Conservation (phyloP, 1,140 invertebrate genomes). For the Drosophila malerkotliana region DNA sequence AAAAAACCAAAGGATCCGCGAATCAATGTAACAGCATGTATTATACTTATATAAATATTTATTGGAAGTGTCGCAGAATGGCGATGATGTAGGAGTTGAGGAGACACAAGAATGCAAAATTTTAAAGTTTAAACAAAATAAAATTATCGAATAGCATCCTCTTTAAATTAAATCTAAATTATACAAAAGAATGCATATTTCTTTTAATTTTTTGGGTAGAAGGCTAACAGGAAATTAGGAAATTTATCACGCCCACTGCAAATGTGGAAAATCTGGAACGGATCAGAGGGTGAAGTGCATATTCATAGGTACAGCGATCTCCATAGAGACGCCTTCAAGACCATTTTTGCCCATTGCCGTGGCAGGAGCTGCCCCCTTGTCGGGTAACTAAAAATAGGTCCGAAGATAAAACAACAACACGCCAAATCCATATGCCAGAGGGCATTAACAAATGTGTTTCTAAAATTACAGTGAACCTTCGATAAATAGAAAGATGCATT, state of each 20-base stretch:
- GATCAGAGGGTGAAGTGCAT: constrained; percentile 14
- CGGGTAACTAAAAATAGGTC: constrained; percentile 60
- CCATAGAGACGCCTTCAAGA: constrained; percentile 45
- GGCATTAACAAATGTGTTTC: constrained; percentile 57
- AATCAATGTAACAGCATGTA: constrained; percentile 69
- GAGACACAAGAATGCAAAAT: constrained; percentile 70
- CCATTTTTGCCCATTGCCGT: constrained; percentile 45
- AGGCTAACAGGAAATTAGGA: constrained; percentile 61
- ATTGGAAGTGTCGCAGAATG: constrained; percentile 57
- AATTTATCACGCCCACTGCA: constrained; percentile 60
- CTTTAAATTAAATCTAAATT: constrained; percentile 65
- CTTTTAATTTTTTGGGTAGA: constrained; percentile 24
- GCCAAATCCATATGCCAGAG: constrained; percentile 13
- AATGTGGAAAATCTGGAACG: not conserved
- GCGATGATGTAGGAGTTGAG: constrained; percentile 59
- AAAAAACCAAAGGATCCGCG: constrained; percentile 37
- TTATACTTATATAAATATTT: constrained; percentile 80
- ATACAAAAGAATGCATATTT: constrained; percentile 15
- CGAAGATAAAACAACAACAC: constrained; percentile 37
- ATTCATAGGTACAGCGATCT: constrained; percentile 6
- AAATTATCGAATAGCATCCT: constrained; percentile 72
- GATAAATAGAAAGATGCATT: not conserved
- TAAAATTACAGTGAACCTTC: constrained; percentile 24
- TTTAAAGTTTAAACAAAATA: constrained; percentile 67
- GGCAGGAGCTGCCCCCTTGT: constrained; percentile 52